Conservation (phyloP, 2,797 vertebrate genomes). For the Cossypha niveicapilla region DNA sequence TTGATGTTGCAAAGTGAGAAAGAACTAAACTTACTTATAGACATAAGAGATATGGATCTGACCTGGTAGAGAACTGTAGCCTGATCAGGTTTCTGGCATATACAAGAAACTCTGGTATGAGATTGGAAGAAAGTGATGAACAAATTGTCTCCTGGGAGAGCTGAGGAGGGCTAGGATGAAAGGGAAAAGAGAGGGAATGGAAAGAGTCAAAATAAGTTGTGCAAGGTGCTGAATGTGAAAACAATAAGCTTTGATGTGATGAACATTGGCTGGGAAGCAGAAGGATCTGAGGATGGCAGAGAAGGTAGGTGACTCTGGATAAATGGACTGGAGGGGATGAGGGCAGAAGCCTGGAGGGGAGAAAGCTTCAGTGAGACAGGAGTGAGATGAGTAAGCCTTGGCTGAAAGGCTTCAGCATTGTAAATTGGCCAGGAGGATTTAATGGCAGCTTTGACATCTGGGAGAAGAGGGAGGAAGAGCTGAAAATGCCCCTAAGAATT, state of each 20-base stretch:
- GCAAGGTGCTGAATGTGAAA: slow-evolving; percentile 53
- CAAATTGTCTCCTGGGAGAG: background rate
- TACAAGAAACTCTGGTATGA: background rate
- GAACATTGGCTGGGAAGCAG: slow-evolving; percentile 25
- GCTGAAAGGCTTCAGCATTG: slow-evolving; percentile 51
- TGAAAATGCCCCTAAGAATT: slow-evolving; percentile 38
- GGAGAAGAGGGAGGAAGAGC: slow-evolving; percentile 28
- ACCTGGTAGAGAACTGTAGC: background rate
- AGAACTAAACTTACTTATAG: background rate
- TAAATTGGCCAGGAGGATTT: slow-evolving; percentile 41
- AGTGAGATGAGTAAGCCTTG: slow-evolving; percentile 37
- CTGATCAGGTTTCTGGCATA: background rate
- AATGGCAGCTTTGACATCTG: slow-evolving; percentile 33
- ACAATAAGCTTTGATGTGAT: slow-evolving; percentile 46
- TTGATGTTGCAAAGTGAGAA: background rate
- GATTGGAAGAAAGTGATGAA: slow-evolving; percentile 15
- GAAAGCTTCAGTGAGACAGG: slow-evolving; percentile 51
- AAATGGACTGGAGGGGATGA: slow-evolving; percentile 49
- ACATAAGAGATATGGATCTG: background rate
- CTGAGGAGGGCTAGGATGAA: slow-evolving; percentile 14
- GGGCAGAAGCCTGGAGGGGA: slow-evolving; percentile 61
- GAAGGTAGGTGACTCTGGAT: slow-evolving; percentile 45
- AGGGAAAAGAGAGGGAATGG: background rate
- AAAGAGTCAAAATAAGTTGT: background rate
- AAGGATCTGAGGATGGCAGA: slow-evolving; percentile 37